Conservation (phyloP, 2,113 vertebrate genomes). For the Caretta caretta region DNA sequence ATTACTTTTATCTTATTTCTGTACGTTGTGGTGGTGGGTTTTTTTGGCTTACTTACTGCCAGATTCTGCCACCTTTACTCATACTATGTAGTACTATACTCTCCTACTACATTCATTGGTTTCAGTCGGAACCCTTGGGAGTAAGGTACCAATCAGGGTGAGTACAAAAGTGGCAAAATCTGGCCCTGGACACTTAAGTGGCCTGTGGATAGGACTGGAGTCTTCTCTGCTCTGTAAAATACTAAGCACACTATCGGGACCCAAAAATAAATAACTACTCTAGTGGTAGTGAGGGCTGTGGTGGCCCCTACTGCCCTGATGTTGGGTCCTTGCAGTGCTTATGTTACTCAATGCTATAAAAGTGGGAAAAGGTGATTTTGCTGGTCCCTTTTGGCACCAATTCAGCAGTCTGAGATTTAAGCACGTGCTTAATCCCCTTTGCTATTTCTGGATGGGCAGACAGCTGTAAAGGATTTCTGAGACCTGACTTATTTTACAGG, state of each 20-base stretch:
- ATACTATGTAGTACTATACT: background rate
- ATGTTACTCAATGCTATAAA: background rate
- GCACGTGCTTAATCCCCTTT: background rate
- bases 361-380: background rate
- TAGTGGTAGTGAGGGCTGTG: slow-evolving; percentile 32
- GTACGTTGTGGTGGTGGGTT: background rate
- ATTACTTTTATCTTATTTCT: slow-evolving; percentile 55
- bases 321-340: slow-evolving; percentile 43
- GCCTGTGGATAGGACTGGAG: slow-evolving; percentile 62
- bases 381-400: background rate
- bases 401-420: background rate
- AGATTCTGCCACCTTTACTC: background rate
- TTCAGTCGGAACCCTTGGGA: slow-evolving; percentile 37
- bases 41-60: slow-evolving; percentile 7
- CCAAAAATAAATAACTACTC: slow-evolving; percentile 52
- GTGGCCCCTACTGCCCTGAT: slow-evolving; percentile 32
- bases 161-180: slow-evolving; percentile 63
- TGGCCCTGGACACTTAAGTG: slow-evolving; percentile 63
- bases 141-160: slow-evolving; percentile 51
- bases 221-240: slow-evolving; percentile 66
- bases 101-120: slow-evolving; percentile 43
- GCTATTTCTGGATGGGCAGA: background rate
- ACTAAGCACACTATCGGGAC: slow-evolving; percentile 18
- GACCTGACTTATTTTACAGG: background rate
- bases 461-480: background rate